Base-by-base conservation (phyloP, 2,888 invertebrate species). In the Ophion costatus region DNA sequence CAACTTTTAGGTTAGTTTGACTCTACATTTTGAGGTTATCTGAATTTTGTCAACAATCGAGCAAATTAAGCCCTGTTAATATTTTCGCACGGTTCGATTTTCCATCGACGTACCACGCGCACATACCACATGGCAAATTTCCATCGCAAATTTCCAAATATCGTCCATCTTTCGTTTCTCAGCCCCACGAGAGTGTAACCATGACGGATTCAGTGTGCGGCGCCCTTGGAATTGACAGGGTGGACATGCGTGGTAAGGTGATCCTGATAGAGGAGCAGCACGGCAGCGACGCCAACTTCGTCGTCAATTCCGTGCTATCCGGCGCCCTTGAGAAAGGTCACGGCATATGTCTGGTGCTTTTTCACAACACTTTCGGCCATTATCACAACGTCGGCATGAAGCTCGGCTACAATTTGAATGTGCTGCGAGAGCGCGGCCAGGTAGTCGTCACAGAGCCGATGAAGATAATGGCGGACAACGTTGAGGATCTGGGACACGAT, bases 361-460 rank as follows among this genome's bases (percentile, higher is more conserved):
- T 96, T 84, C 97, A 97, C 91, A 96, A 97, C 90, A 95, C 96
- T 1, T 94, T 96, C 70, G 95, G 95, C 77, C 97, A 97, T 91
- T 97, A 97, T 90, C 96, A 96, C 83, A 96, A 96, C 93, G 95
- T 97, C 56, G 96, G 97, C 17, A 95, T 96, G 90, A 96, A 96
- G 89, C 94, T 97, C 90, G 97, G 97, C 73, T 97, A 96, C 90
- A 97, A 97, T 92, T 93, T 97, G 51, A 94, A 95, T 56, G 93
- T 94, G 74, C 93, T 95, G 82, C 92, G 94, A 38, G 94, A 94
- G 67, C 92, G 94, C 20, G 95, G 94, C 69, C 93, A 93, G n/a
- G 93, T 95, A 0, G 94, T 92, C 42, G 92, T 95, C 4, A 93
- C 96, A 33, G 96, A 96, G 89, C 94, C 95, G 0, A 92, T 96